Evolutionary conservation across 2,888 invertebrate species (phyloP).

Genomic region (Stenchaetothrips biformis): DNA sequence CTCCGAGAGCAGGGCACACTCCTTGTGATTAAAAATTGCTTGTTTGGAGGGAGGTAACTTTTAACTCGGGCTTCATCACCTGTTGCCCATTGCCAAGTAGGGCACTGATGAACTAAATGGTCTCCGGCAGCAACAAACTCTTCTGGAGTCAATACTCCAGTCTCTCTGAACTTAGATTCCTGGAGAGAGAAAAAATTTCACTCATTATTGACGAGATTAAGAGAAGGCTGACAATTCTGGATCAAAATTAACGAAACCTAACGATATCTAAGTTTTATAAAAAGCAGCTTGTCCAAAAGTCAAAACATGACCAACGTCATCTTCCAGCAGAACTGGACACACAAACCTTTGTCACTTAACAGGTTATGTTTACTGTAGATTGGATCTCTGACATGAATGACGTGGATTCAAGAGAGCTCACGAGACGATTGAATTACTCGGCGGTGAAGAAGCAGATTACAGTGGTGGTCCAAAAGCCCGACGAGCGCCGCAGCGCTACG

Average conservation of each 20-base stretch:
- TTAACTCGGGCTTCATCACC: constrained; percentile 88
- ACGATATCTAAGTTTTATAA: background rate
- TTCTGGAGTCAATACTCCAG: constrained; percentile 96
- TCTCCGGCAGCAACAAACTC: constrained; percentile 99
- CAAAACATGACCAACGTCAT: background rate
- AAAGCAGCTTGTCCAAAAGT: background rate
- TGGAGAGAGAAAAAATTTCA: constrained; percentile 43
- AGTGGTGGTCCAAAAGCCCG: background rate
- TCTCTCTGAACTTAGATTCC: constrained; percentile 97
- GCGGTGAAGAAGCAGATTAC: background rate
- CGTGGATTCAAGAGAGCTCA: background rate
- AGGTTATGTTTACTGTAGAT: background rate
- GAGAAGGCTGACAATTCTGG: background rate
- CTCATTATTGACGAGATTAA: background rate
- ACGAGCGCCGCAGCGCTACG: too few species aligned
- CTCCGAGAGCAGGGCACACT: constrained; percentile 96
- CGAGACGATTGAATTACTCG: background rate
- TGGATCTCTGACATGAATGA: background rate
- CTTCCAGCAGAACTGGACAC: background rate
- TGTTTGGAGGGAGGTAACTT: constrained; percentile 85
- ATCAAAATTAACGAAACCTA: background rate
- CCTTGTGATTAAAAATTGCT: constrained; percentile 94
- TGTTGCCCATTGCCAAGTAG: constrained; percentile 97
- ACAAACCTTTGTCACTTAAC: background rate
- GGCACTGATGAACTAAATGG: constrained; percentile 97